Evolutionary conservation across 2,888 invertebrate species (phyloP).

Genomic region (Apamea epomidion): DNA sequence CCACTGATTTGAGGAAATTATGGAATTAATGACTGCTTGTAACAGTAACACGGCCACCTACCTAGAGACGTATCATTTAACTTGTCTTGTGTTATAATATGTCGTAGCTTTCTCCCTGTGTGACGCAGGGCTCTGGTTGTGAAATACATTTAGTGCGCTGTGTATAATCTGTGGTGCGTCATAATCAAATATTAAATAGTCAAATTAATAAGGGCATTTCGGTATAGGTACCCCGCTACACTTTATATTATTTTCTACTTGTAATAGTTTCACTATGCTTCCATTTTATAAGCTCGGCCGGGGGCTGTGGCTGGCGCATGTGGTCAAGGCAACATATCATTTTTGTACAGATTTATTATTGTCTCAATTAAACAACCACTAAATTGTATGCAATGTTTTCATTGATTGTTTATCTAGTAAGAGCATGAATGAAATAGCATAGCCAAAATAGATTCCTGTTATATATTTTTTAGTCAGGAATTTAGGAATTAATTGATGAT

Average conservation of each 20-base stretch:
- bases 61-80: slow-evolving; percentile 25
- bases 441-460: slow-evolving; percentile 35
- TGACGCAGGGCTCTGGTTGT: slow-evolving; percentile 59
- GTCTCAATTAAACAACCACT: slow-evolving; percentile 6
- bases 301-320: slow-evolving; percentile 49
- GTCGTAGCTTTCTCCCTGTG: slow-evolving; percentile 53
- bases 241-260: slow-evolving; percentile 67
- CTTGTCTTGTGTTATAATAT: slow-evolving; percentile 31
- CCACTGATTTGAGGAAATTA: slow-evolving; percentile 10
- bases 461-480: slow-evolving; percentile 37
- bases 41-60: slow-evolving; percentile 13
- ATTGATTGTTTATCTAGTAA: slow-evolving; percentile 7
- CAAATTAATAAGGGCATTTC: slow-evolving; percentile 84
- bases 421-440: slow-evolving; percentile 4
- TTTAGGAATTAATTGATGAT: not conserved
- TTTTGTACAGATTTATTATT: slow-evolving; percentile 40
- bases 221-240: slow-evolving; percentile 84
- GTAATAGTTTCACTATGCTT: slow-evolving; percentile 63
- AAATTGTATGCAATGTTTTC: slow-evolving; percentile 1
- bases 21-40: slow-evolving; percentile 8
- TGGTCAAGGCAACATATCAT: slow-evolving; percentile 35
- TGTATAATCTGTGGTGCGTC: slow-evolving; percentile 59
- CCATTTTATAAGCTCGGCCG: slow-evolving; percentile 61
- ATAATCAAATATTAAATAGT: slow-evolving; percentile 72
- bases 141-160: slow-evolving; percentile 54